These are phyloP conservation scores for Gambusia holbrooki DNA, from an alignment of 2,113 vertebrate genomes.

Conservation along the genomic window DNA sequence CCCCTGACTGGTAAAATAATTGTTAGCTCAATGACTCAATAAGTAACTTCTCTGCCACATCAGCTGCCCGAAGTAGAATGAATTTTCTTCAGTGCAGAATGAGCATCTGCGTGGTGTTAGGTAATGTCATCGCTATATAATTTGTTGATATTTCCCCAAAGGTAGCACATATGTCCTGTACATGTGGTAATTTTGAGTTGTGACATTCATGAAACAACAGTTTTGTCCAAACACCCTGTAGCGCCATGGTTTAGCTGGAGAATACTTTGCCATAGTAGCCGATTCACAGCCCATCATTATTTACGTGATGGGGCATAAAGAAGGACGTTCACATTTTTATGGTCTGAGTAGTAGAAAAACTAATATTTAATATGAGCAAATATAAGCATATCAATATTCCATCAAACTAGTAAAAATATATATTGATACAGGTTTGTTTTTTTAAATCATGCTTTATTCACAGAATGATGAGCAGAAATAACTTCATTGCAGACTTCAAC, in stretches of 20 bases:
- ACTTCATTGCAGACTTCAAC: slow-evolving; percentile 18
- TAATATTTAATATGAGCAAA: not conserved
- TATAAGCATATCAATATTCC: not conserved
- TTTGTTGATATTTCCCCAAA: not conserved
- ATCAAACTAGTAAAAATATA: not conserved
- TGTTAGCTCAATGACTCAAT: no score
- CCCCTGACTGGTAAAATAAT: no score
- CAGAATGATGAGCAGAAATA: slow-evolving; percentile 24
- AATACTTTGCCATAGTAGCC: not conserved
- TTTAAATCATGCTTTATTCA: slow-evolving; percentile 1
- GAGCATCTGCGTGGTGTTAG: not conserved
- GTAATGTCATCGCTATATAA: not conserved
- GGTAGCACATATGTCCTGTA: not conserved
- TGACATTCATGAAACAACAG: not conserved
- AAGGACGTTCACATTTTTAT: not conserved
- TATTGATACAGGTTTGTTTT: not conserved
- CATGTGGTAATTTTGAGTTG: not conserved
- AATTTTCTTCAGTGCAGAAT: not conserved
- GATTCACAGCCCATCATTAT: not conserved
- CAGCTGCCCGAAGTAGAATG: not conserved
- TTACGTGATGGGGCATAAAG: not conserved
- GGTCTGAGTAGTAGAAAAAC: not conserved
- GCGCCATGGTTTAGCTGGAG: not conserved
- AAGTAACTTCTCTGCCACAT: no score
- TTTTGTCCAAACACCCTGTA: not conserved